Conservation (phyloP, 2,113 vertebrate genomes). For the Halcyon malimbica region DNA sequence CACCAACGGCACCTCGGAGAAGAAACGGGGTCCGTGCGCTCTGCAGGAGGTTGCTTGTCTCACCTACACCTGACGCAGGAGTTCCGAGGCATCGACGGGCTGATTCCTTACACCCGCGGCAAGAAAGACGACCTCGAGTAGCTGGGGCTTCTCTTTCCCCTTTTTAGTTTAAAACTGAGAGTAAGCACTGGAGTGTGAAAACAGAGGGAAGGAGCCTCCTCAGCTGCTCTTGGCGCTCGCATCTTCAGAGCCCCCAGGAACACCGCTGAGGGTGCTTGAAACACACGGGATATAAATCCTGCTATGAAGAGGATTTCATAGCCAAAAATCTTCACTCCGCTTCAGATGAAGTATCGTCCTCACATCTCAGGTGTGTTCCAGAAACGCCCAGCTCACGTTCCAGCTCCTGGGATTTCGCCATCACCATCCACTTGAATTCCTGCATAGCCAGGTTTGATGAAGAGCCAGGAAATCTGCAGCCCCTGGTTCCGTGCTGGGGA, state of each 20-base stretch:
- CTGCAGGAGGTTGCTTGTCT: background rate
- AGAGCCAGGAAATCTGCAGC: background rate
- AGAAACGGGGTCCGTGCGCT: background rate
- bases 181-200: background rate
- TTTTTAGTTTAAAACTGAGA: background rate
- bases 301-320: background rate
- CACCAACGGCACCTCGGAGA: no score
- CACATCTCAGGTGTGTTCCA: background rate
- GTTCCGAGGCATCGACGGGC: background rate
- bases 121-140: background rate
- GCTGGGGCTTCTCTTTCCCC: background rate
- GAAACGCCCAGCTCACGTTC: background rate
- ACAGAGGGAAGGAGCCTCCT: background rate
- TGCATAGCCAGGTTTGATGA: background rate
- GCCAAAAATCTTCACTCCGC: background rate
- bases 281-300: background rate
- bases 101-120: background rate
- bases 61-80: background rate
- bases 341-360: background rate
- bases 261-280: background rate
- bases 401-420: background rate
- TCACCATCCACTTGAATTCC: background rate
- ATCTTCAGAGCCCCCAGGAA: background rate
- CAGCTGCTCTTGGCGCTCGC: background rate
- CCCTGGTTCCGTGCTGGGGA: background rate